Conservation (phyloP, 1,140 invertebrate species). For the Hormaphis cornu region DNA sequence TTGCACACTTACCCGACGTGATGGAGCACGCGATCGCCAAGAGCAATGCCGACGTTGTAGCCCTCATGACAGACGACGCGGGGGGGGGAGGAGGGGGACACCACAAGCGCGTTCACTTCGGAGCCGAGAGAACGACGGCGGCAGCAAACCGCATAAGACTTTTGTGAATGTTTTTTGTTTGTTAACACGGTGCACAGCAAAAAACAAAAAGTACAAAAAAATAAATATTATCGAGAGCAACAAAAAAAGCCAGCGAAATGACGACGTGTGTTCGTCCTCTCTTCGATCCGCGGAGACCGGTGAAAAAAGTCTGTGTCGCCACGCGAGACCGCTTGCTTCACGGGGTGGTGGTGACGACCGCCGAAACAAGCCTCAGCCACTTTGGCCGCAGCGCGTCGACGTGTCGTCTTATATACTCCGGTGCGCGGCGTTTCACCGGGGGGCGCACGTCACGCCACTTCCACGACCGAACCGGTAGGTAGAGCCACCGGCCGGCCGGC, state of each 20-base stretch:
- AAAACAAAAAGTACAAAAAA: too few relatives aligned
- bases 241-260: too few relatives aligned
- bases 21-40: background rate
- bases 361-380: constrained; percentile 7
- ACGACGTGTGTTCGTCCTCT: too few relatives aligned
- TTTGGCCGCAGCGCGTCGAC: constrained; percentile 5
- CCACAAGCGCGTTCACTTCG: background rate
- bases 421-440: constrained; percentile 10
- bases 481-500: background rate
- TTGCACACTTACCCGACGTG: background rate
- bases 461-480: background rate
- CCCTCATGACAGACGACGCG: constrained; percentile 16
- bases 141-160: background rate
- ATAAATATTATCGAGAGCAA: too few relatives aligned
- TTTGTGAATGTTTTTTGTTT: background rate
- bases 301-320: background rate
- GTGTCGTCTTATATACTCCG: constrained; percentile 27
- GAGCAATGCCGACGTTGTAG: background rate
- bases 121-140: background rate
- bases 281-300: background rate
- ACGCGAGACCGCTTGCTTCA: background rate
- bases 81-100: too few relatives aligned
- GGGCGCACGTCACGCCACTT: too few relatives aligned
- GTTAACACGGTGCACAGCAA: too few relatives aligned
- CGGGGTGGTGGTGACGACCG: background rate